These are phyloP conservation scores for Andrena haemorrhoa DNA, from an alignment of 2,888 invertebrate genomes.

Conservation along the genomic window DNA sequence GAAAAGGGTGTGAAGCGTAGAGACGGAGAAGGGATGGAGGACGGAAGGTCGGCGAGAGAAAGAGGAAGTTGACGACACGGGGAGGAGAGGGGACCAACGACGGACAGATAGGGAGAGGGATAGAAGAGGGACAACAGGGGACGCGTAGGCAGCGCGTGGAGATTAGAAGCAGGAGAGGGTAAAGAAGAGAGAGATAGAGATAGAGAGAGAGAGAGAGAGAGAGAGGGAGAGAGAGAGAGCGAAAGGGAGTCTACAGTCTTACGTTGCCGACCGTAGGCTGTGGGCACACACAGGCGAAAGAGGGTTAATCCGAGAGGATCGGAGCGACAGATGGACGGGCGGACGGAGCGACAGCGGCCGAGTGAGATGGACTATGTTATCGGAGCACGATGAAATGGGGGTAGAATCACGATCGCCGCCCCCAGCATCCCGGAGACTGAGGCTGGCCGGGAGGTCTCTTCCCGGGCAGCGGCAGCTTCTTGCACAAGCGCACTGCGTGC, in stretches of 20 bases:
- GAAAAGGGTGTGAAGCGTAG: conserved; percentile 75
- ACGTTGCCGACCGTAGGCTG: conserved; percentile 14
- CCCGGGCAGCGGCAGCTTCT: conserved; percentile 84
- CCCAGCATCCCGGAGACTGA: conserved; percentile 85
- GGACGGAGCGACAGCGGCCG: conserved; percentile 55
- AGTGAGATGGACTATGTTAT: conserved; percentile 74
- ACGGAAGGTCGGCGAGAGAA: conserved; percentile 49
- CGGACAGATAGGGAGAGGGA: background rate
- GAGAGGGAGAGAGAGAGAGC: conserved; percentile 40
- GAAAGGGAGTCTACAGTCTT: conserved; percentile 48
- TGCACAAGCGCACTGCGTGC: conserved; percentile 82
- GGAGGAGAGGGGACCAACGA: conserved; percentile 10
- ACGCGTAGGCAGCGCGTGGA: conserved; percentile 15
- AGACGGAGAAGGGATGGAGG: conserved; percentile 65
- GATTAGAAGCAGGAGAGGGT: conserved; percentile 26
- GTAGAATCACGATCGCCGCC: conserved; percentile 84
- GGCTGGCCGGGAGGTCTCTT: conserved; percentile 83
- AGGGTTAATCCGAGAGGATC: conserved; percentile 55
- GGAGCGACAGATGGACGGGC: conserved; percentile 41
- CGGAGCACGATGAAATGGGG: conserved; percentile 80
- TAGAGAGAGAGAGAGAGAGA: conserved; percentile 19
- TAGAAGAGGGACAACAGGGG: background rate
- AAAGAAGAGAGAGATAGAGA: conserved; percentile 50
- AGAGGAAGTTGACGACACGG: conserved; percentile 37
- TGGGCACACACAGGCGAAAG: conserved; percentile 15